Evolutionary conservation across 2,113 vertebrate genomes (phyloP).

Genomic region (Petrocephalus zakoni): DNA sequence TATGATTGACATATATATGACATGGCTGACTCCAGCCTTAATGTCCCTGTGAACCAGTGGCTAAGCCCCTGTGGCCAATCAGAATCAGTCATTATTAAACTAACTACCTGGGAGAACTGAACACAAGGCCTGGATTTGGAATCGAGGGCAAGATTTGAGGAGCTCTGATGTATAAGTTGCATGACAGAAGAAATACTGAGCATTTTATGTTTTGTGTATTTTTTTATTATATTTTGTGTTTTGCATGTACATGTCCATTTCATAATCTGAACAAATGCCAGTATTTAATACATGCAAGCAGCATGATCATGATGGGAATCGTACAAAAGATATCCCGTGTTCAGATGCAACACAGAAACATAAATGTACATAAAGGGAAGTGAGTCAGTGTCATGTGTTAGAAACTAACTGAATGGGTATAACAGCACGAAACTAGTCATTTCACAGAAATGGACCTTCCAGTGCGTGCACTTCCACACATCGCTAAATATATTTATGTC

Average conservation of each 20-base stretch:
- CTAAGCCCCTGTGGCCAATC: too few relatives aligned
- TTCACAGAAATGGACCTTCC: conserved; percentile 7
- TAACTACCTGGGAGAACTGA: not conserved
- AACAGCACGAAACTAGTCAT: not conserved
- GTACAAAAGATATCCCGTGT: not conserved
- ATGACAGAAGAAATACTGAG: not conserved
- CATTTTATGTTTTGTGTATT: not conserved
- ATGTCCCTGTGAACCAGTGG: too few relatives aligned
- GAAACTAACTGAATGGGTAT: not conserved
- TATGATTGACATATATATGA: not conserved
- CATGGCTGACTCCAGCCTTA: too few relatives aligned
- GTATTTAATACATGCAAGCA: not conserved
- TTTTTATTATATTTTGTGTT: not conserved
- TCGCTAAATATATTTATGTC: not conserved
- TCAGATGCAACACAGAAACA: not conserved
- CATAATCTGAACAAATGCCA: not conserved
- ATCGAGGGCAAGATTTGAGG: not conserved
- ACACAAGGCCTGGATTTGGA: not conserved
- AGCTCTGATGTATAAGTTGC: not conserved
- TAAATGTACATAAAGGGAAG: not conserved
- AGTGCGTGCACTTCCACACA: not conserved
- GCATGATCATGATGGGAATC: not conserved
- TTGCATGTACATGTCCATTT: not conserved
- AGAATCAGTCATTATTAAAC: too few relatives aligned
- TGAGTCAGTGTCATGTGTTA: not conserved